Percentiles rank a stretch among this genome's conserved stretches.
These are phyloP conservation scores for Neocrepidodera transversa DNA, from an alignment of 2,888 invertebrate species.

Conservation along the genomic window DNA sequence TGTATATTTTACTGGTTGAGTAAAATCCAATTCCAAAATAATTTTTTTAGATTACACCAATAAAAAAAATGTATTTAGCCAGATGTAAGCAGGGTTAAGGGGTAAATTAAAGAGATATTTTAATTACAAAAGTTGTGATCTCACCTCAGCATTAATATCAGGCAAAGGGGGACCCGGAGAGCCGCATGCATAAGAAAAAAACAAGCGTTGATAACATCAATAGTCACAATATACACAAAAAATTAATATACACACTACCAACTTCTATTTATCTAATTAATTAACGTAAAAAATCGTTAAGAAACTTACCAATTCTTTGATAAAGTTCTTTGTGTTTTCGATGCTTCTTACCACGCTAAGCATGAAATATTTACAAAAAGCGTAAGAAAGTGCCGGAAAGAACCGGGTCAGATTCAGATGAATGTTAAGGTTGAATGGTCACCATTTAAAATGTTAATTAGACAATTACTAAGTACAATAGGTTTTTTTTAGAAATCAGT, in stretches of 20 bases:
- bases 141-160: slow-evolving; percentile 61
- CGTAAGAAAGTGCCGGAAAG: slow-evolving; percentile 32
- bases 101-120: no score
- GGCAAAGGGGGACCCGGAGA: slow-evolving; percentile 64
- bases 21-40: no score
- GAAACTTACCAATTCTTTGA: slow-evolving; percentile 77
- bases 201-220: slow-evolving; percentile 56
- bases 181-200: slow-evolving; percentile 69
- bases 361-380: slow-evolving; percentile 63
- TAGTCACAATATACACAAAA: slow-evolving; percentile 13
- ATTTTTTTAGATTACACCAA: no score
- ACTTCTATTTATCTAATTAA: slow-evolving; percentile 2
- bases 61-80: no score
- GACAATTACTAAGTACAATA: slow-evolving; percentile 20
- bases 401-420: background rate
- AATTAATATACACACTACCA: slow-evolving; percentile 11
- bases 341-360: slow-evolving; percentile 74
- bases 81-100: no score
- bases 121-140: slow-evolving; percentile 48
- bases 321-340: slow-evolving; percentile 77
- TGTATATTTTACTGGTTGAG: no score
- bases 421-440: slow-evolving; percentile 14
- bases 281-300: background rate
- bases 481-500: slow-evolving; percentile 6
- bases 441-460: slow-evolving; percentile 13